These are phyloP conservation scores for Irena cyanogastra DNA, from an alignment of 2,113 vertebrate genomes.

Conservation along the genomic window DNA sequence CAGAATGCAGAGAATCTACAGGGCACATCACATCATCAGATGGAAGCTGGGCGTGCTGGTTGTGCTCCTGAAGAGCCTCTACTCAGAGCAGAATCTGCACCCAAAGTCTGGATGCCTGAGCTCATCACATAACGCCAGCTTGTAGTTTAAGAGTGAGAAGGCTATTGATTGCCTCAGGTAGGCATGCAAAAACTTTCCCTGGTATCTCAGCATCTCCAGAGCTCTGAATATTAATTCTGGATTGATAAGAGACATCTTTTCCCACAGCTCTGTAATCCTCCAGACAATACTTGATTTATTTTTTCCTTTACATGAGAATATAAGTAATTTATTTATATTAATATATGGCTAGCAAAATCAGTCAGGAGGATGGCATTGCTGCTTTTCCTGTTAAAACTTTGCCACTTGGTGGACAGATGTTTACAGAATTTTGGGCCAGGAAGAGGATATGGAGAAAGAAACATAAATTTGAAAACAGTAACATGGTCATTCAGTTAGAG, in stretches of 20 bases:
- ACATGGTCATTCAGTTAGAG: neutral
- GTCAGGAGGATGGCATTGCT: neutral
- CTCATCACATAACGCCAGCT: neutral
- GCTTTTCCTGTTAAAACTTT: neutral
- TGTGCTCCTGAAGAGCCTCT: neutral
- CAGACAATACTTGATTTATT: neutral
- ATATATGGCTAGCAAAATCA: neutral
- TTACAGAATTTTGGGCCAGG: neutral
- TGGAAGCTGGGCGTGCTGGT: neutral
- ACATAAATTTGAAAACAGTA: neutral
- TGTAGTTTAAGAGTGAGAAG: neutral
- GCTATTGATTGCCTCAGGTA: neutral
- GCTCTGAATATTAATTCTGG: neutral
- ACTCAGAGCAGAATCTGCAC: neutral
- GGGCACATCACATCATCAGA: fast-evolving
- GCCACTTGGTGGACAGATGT: neutral
- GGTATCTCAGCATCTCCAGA: neutral
- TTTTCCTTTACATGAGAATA: neutral
- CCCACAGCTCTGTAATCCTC: neutral
- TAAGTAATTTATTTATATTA: neutral
- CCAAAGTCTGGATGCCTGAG: neutral
- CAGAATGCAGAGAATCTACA: neutral
- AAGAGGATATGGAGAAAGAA: neutral
- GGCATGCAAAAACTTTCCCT: neutral
- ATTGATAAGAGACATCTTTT: neutral